A percentile compares a stretch with the other conserved stretches of the same genome.
These are phyloP conservation scores for Geotria australis DNA, from an alignment of 2,797 vertebrate genomes.

Conservation along the genomic window DNA sequence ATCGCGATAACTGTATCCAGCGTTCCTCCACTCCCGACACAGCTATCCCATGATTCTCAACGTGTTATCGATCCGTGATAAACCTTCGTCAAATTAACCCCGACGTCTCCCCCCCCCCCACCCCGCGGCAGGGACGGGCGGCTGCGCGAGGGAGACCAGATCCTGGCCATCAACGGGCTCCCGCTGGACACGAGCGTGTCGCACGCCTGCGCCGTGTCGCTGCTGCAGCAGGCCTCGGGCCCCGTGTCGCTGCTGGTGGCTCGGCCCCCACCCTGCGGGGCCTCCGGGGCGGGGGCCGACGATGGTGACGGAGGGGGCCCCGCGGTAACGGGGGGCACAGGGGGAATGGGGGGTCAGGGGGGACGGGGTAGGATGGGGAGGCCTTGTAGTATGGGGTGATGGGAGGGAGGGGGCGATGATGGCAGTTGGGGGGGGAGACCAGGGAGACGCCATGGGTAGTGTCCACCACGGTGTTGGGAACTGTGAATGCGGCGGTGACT, in stretches of 20 bases:
- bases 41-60: no score
- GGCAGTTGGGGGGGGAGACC: no score
- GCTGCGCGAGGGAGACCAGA: conserved; percentile 76
- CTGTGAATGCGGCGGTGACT: no score
- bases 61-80: no score
- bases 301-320: not conserved
- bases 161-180: conserved; percentile 66
- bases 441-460: no score
- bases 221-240: conserved; percentile 62
- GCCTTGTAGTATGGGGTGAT: no score
- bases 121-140: conserved; percentile 41
- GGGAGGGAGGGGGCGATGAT: no score
- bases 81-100: conserved; percentile 1
- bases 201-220: conserved; percentile 66
- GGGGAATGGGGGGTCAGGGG: not conserved
- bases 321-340: not conserved
- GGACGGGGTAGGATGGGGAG: not conserved
- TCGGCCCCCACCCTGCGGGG: conserved; percentile 6
- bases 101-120: conserved; percentile 1
- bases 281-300: no score
- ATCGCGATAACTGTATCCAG: no score
- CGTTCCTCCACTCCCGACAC: no score
- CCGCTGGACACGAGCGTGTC: conserved; percentile 58
- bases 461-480: no score
- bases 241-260: conserved; percentile 47